Evolutionary conservation across 2,797 vertebrate genomes (phyloP), one percentile per base, ranked within the genome.

Genomic region (Pampus argenteus): DNA sequence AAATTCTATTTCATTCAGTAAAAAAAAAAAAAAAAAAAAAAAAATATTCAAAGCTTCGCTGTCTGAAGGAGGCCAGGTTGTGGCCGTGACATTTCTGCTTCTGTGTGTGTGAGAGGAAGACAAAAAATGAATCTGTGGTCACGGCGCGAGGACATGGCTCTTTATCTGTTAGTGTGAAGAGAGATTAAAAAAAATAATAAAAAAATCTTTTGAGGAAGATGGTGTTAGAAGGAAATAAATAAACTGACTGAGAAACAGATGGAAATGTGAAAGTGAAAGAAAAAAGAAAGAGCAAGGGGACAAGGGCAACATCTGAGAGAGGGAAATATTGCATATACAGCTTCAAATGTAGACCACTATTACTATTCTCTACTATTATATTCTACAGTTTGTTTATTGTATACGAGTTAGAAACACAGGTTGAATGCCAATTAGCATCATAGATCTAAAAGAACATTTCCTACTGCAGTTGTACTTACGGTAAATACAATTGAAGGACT

Each of bases 11-110:
- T 10, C 7, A 25, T 50, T 69, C 56, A 62, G 57, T 26, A 15
- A 68, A 23, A 28, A 50, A n/a, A n/a, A n/a, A n/a, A n/a, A n/a
- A n/a, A n/a, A n/a, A n/a, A n/a, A 29, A 4, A 42, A 26, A 17
- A 59, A 57, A 57, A 29, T 47, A 44, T 74, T 78, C 9, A 60
- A 34, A 69, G 15, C 71, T 31, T 31, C 17, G 31, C 2, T 36
- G 54, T 52, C 14, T 58, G 64, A 15, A 20, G 29, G n/a, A 73
- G 38, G 48, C 36, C 36, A 29, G 29, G 34, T 57, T 49, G 42
- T 17, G 44, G 82, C 72, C 62, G 70, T 72, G 52, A 52, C 50
- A 61, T 56, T 66, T 83, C 54, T 66, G 34, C 22, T 42, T 74
- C 25, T 18, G 42, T 57, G 3, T 57, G 3, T 62, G 44, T 29